Base-by-base conservation (phyloP, 2,888 invertebrate species). In the Tetramorium bicarinatum region DNA sequence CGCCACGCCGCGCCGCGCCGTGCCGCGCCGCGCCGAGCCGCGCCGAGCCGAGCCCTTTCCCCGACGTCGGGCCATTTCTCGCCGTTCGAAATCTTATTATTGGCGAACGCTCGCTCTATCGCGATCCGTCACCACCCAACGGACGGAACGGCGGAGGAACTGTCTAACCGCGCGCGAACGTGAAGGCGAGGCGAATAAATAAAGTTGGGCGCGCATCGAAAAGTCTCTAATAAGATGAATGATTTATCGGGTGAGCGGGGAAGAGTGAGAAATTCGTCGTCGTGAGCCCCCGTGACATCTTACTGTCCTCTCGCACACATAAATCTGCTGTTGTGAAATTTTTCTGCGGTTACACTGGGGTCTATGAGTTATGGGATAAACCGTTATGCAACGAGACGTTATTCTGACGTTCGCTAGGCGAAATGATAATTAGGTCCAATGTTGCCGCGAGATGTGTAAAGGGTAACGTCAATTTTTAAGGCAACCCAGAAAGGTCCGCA, bases 61-160 rank as follows among this genome's bases (percentile, higher is more conserved):
- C 72, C 59, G 29, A 44, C 75, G 61, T 75, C 77, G 77, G 54
- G 77, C 29, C 79, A 59, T 79, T 79, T 71, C 79, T 71, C 79
- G 79, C 41, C 71, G 59, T 71, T 79, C 72, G 13, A 71, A 80
- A 71, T 80, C 79, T 80, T 59, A 44, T 80, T 71, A 80, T 80
- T 47, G 72, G 79, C 71, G 69, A 59, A 71, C 59, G 71, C 69
- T 71, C 72, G 59, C 15, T 80, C 79, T 80, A 71, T 56, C 72
- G 72, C 72, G 79, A 80, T 80, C 79, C 79, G 79, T 80, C 79
- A 80, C 79, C 71, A 71, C 79, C 34, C 71, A 25, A 38, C 71
- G 56, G 18, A 69, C n/a, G 67, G 11, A 69, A 67, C 54, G 77
- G 29, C 9, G 29, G 71, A 47, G 47, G 59, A 18, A 25, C 47